Evolutionary conservation across 2,113 vertebrate genomes (phyloP), one percentile per base, ranked within the genome.

Genomic region (Alethe castanea): DNA sequence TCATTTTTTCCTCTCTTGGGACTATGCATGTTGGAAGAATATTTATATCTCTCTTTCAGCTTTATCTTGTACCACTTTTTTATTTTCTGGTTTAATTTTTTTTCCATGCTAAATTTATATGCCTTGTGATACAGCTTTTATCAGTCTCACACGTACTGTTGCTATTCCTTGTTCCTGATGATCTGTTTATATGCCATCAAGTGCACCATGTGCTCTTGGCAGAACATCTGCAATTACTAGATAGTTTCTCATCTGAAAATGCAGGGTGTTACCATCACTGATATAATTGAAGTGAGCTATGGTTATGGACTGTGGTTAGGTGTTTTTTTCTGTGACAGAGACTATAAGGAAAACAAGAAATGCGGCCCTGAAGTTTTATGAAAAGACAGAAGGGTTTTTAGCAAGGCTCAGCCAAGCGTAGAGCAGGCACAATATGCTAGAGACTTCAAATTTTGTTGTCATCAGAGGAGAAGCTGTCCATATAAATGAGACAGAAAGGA

Each of bases 151-250:
- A 76, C 0, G 1, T 66, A 64, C 70, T 70, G 47, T 66, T 93
- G 66, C 29, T 94, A 25, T 79, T 91, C 67, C 84, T 83, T 91
- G 67, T 66, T 95, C 80, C 70, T 59, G 61, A 92, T 95, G 67
- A 95, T 86, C 73, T 92, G 44, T 80, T 95, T 94, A 52, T 66
- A 79, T 94, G 92, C 74, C 90, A 92, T 52, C 76, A 72, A 95
- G 84, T 85, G 92, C 86, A 93, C 52, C 61, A 56, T 76, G 90
- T 92, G 74, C 73, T 87, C 47, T 94, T 91, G 81, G 78, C 79
- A 90, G 89, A 96, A 94, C 79, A 88, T 90, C 86, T 96, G 96
- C 91, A 96, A 84, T 92, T 93, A 91, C 71, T 81, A 92, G 74
- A 83, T 16, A 87, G 60, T 86, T 90, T 86, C 76, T 61, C 73